Evolutionary conservation across 2,797 vertebrate species (phyloP), one percentile per base, ranked within the genome.

Genomic region (Coranthus polyacanthus): DNA sequence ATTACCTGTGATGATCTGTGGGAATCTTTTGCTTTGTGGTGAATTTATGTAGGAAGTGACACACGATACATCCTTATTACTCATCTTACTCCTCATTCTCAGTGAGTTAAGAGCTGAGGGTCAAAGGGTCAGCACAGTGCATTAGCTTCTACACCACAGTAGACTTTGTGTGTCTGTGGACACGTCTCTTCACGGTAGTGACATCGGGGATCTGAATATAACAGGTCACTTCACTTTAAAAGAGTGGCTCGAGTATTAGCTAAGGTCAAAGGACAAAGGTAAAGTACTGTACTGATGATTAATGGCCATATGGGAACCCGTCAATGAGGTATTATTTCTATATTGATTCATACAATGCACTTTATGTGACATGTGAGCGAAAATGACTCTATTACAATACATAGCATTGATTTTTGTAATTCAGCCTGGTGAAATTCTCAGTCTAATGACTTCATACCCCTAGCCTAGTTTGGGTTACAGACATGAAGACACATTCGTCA

Each of bases 31-130:
- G 51, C 29, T n/a, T n/a, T 26, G 37, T 20, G 45, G 79, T 59
- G n/a, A n/a, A n/a, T 47, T 76, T 55, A 71, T 56, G 17, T 62
- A 47, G 49, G 61, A 82, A 67, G 29, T 56, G 60, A 83, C 9
- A 38, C 60, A 45, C 26, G 15, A 20, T 15, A 7, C n/a, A 45
- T 49, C 39, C 24, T 37, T n/a, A n/a, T 36, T 13, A 50, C 12
- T 65, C 22, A 12, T 42, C 15, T 63, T 16, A 45, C 42, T 43
- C 42, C 17, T n/a, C n/a, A n/a, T n/a, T 69, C 9, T 60, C 56
- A 24, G 15, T 10, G n/a, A 45, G 24, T 20, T 9, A 32, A 38
- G 5, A 44, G 37, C 6, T 11, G 53, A 4, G 12, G 24, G 43
- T 39, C 46, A 42, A 60, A 1, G 3, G 29, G 34, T 68, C 44